phyloP scores from a whole-genome alignment of 2,888 invertebrate species.

The Helicoverpa assulta region DNA sequence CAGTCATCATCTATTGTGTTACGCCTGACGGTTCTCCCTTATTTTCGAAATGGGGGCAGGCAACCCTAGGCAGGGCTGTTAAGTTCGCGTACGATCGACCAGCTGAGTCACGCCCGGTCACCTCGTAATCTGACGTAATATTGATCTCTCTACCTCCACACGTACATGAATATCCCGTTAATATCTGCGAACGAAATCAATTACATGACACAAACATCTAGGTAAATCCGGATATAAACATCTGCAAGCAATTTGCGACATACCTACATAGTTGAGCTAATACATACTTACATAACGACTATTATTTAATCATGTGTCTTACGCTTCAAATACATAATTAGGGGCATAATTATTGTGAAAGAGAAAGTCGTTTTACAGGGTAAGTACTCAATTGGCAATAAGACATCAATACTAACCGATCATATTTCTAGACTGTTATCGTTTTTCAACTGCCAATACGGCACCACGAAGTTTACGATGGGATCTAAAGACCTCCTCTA shows the following conservation, averaged over 20 bases:
- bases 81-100: constrained; percentile 62
- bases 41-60: background rate
- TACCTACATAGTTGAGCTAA: constrained; percentile 19
- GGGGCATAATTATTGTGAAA: constrained; percentile 36
- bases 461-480: constrained; percentile 48
- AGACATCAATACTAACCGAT: constrained; percentile 24
- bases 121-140: constrained; percentile 73
- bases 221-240: constrained; percentile 27
- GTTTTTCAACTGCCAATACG: constrained; percentile 25
- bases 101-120: constrained; percentile 66
- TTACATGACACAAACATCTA: constrained; percentile 4
- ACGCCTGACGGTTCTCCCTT: background rate
- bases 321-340: constrained; percentile 46
- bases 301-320: constrained; percentile 40
- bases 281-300: constrained; percentile 30
- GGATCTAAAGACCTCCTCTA: constrained; percentile 53
- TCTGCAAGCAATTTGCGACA: constrained; percentile 17
- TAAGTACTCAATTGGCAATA: constrained; percentile 27
- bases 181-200: constrained; percentile 11
- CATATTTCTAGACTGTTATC: constrained; percentile 24
- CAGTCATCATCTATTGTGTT: constrained; percentile 9
- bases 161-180: constrained; percentile 29
- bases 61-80: constrained; percentile 51
- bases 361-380: constrained; percentile 51
- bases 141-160: constrained; percentile 42